A percentile compares a stretch with the other conserved stretches of the same genome.
These are phyloP conservation scores for Sphaeridia pumilis DNA, from an alignment of 2,888 invertebrate genomes.

Conservation along the genomic window DNA sequence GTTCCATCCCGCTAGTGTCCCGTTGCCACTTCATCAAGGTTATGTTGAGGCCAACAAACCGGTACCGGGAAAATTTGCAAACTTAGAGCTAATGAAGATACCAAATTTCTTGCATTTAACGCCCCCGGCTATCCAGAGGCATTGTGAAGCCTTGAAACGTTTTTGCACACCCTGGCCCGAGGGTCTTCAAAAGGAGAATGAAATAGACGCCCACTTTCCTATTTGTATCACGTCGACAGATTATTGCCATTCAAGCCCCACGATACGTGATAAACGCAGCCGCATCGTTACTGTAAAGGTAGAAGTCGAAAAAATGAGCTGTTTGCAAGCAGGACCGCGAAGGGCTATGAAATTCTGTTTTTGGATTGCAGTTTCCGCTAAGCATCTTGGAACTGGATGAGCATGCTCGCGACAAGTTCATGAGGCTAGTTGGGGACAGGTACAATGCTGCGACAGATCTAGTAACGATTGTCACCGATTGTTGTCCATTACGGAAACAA, in stretches of 20 bases:
- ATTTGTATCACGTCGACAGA: constrained; percentile 66
- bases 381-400: constrained; percentile 58
- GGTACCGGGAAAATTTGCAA: constrained; percentile 70
- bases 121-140: constrained; percentile 79
- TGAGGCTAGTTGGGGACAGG: constrained; percentile 65
- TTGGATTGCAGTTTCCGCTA: constrained; percentile 53
- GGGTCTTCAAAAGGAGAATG: constrained; percentile 59
- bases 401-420: constrained; percentile 76
- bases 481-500: constrained; percentile 81
- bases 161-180: constrained; percentile 92
- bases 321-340: not conserved
- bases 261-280: constrained; percentile 72
- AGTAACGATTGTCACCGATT: constrained; percentile 74
- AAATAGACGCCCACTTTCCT: constrained; percentile 69
- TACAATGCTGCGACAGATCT: constrained; percentile 62
- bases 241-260: constrained; percentile 82
- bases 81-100: constrained; percentile 93
- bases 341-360: no score
- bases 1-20: constrained; percentile 86
- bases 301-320: constrained; percentile 17
- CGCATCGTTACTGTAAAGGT: constrained; percentile 69
- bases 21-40: constrained; percentile 83
- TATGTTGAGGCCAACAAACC: constrained; percentile 48
- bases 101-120: constrained; percentile 97
- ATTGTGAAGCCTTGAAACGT: constrained; percentile 78